These are phyloP conservation scores for Petrocephalus microphthalmus DNA, from an alignment of 2,113 vertebrate species.

Conservation along the genomic window DNA sequence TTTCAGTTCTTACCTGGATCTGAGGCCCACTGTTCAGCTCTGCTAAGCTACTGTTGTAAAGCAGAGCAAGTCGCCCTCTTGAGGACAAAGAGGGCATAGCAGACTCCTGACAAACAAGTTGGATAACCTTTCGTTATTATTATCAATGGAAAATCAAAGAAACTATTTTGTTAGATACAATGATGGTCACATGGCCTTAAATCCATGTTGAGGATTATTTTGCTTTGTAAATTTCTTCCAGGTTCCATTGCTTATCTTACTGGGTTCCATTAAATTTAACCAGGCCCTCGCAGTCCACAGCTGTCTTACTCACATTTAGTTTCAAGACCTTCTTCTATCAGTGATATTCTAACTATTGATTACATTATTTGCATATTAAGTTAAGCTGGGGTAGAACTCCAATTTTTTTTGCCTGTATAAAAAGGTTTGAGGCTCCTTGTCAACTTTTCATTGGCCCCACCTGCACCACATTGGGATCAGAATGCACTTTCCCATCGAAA, in stretches of 20 bases:
- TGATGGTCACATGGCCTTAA: neutral
- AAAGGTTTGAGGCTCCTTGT: neutral
- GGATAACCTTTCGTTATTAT: neutral
- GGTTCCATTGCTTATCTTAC: neutral
- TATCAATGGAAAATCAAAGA: neutral
- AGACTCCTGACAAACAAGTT: neutral
- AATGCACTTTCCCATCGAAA: neutral
- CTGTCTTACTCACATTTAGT: neutral
- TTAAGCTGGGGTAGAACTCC: neutral
- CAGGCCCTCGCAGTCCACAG: neutral
- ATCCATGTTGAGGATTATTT: neutral
- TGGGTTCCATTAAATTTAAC: neutral
- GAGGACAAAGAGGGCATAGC: constrained; percentile 1
- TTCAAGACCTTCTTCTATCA: neutral
- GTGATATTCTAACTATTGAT: neutral
- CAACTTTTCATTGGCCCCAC: neutral
- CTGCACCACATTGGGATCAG: neutral
- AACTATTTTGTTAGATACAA: neutral
- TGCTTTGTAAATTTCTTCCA: neutral
- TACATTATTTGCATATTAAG: neutral
- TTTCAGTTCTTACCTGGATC: neutral
- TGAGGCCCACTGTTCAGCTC: neutral
- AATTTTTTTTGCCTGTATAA: neutral
- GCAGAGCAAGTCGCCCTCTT: neutral
- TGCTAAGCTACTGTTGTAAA: neutral